Base-by-base conservation (phyloP, 2,113 vertebrate genomes). In the Motacilla tschutschensis region DNA sequence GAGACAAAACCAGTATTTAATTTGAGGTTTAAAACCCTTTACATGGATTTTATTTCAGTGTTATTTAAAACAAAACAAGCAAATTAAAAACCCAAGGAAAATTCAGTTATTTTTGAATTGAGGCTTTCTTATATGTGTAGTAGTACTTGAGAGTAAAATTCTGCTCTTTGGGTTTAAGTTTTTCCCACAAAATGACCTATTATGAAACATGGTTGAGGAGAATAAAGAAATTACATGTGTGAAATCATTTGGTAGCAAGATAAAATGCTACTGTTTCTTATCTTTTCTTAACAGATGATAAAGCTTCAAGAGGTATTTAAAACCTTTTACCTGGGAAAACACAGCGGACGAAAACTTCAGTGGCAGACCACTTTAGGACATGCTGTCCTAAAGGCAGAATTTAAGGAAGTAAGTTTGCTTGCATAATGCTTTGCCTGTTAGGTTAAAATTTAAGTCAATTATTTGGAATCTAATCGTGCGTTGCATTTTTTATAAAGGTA, bases 251-350 rank as follows among this genome's bases (percentile, higher is more conserved):
- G 3, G 6, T 26, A 29, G 55, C 36, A 36, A 29, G 48, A 7
- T 67, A 10, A 6, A 83, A 69, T 2, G 3, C 18, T 65, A 20
- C 12, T 7, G 4, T 36, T 60, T 54, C 58, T 40, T 78, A 12
- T 62, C 43, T 75, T 46, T 70, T 6, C 85, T 90, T 79, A 89
- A 41, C 81, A 98, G 98, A 98, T 98, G 98, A 92, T 98, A 89
- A 97, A 97, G 84, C 97, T 98, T 71, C 98, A 98, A 87, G 98
- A 98, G 73, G 96, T 98, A 28, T 98, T 98, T 91, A 98, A 98
- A 94, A 95, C 96, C 1, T 98, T 98, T 86, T 98, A 98, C 72
- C 94, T 98, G 14, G 97, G 97, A 65, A 98, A 98, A 58, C 98
- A 98, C 88, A 98, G 98, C 12, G 98, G 98, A 43, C 96, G 98